Conservation (phyloP, 2,888 invertebrate genomes). For the Euplagia quadripunctaria region DNA sequence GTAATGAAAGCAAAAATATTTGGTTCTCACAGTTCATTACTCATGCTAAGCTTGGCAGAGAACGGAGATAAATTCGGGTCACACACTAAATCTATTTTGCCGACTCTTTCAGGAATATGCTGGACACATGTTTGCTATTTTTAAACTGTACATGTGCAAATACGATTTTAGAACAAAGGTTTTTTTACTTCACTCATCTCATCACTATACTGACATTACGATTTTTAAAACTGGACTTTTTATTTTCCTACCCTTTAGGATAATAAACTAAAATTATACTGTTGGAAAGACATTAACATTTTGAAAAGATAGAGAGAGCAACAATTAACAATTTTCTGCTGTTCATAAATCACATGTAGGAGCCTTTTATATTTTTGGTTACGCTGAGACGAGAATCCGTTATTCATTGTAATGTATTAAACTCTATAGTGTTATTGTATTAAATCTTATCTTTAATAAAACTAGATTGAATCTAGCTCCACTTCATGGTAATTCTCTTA, state of each 20-base stretch:
- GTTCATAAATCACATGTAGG: too few species aligned
- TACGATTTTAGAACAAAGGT: slow-evolving; percentile 14
- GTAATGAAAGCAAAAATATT: slow-evolving; percentile 49
- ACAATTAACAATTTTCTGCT: too few species aligned
- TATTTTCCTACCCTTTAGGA: too few species aligned
- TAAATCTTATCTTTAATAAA: too few species aligned
- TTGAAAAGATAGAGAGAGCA: too few species aligned
- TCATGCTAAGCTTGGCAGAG: slow-evolving; percentile 75
- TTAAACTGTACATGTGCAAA: slow-evolving; percentile 34
- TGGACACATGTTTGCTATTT: slow-evolving; percentile 54
- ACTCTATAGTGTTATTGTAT: too few species aligned
- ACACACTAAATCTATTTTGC: slow-evolving; percentile 59
- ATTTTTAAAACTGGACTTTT: too few species aligned
- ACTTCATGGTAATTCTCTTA: too few species aligned
- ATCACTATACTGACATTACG: too few species aligned
- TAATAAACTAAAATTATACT: too few species aligned
- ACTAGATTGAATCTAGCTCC: too few species aligned
- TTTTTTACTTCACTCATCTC: background rate
- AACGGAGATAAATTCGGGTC: slow-evolving; percentile 72
- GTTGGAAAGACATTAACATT: too few species aligned
- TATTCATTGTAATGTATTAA: background rate
- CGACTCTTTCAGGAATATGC: slow-evolving; percentile 57
- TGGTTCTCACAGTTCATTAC: slow-evolving; percentile 58
- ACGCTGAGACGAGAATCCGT: background rate
- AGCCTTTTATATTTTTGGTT: background rate